A percentile compares a stretch with the other conserved stretches of the same genome.
Conservation (phyloP, 2,888 invertebrate genomes). For the Dynastes tityus region DNA sequence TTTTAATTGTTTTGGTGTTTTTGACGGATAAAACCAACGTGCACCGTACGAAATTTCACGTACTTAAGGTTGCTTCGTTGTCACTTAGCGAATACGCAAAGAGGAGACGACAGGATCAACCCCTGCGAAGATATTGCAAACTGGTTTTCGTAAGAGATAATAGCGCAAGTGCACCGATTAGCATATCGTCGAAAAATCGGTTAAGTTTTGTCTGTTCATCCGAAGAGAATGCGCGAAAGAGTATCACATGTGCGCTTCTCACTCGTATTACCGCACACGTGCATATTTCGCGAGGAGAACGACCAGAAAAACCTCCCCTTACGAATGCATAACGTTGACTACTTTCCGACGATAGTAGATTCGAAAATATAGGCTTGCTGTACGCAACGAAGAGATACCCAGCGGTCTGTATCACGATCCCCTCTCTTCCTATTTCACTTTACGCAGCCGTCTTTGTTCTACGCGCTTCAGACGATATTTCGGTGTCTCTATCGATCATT, state of each 20-base stretch:
- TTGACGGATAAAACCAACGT: neutral
- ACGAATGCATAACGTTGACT: conserved; percentile 41
- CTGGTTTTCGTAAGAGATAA: conserved; percentile 39
- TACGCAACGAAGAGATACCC: conserved; percentile 22
- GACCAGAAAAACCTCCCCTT: conserved; percentile 42
- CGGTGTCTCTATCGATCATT: conserved; percentile 26
- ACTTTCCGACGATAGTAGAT: conserved; percentile 28
- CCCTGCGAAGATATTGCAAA: conserved; percentile 40
- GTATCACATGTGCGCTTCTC: neutral
- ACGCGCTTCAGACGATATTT: conserved; percentile 8
- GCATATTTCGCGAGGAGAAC: conserved; percentile 30
- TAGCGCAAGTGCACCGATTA: conserved; percentile 43
- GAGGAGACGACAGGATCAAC: neutral
- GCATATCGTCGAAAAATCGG: conserved; percentile 41
- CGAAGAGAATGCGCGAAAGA: neutral
- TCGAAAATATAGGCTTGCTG: conserved; percentile 40
- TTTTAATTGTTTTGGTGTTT: too few relatives aligned
- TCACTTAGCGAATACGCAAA: conserved; percentile 16
- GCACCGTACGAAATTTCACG: neutral
- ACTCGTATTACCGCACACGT: conserved; percentile 13
- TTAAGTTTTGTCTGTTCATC: conserved; percentile 13
- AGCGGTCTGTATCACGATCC: conserved; percentile 33
- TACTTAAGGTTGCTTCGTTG: neutral
- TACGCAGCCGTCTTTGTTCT: conserved; percentile 16
- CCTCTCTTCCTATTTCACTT: conserved; percentile 36